Evolutionary conservation across 2,888 invertebrate species (phyloP).

Genomic region (Leucoptera coffeella): DNA sequence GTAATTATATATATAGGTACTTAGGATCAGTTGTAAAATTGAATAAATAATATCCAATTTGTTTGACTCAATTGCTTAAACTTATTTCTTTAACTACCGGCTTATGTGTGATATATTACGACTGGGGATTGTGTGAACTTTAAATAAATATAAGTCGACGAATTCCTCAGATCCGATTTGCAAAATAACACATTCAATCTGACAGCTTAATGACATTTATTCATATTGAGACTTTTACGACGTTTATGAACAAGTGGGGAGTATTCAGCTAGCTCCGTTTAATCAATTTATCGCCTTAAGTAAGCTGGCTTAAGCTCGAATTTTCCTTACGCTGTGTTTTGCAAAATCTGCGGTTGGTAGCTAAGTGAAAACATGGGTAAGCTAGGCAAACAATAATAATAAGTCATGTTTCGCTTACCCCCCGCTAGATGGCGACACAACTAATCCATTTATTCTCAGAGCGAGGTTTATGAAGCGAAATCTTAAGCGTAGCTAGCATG

Average conservation of each 20-base stretch:
- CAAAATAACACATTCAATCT: conserved; percentile 33
- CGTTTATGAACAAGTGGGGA: conserved; percentile 33
- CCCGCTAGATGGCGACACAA: conserved; percentile 51
- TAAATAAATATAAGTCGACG: background rate
- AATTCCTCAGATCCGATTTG: conserved; percentile 1
- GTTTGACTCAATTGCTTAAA: too few species aligned
- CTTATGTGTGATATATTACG: too few species aligned
- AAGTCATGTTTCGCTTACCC: conserved; percentile 40
- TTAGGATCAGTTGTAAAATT: too few species aligned
- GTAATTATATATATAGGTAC: too few species aligned
- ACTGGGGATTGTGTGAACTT: too few species aligned
- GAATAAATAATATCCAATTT: too few species aligned
- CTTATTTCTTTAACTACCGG: too few species aligned
- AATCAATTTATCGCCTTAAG: too few species aligned
- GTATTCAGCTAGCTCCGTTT: too few species aligned
- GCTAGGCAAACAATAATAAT: conserved; percentile 47
- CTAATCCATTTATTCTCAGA: conserved; percentile 53
- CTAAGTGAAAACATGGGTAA: conserved; percentile 46
- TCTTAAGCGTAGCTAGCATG: conserved; percentile 35
- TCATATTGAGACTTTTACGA: conserved; percentile 38
- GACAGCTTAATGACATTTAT: conserved; percentile 20
- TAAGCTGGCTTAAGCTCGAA: too few species aligned
- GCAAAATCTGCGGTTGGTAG: too few species aligned
- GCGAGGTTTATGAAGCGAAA: conserved; percentile 45
- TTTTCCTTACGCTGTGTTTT: too few species aligned